Evolutionary conservation across 92 coral and sea anemone species (phyloP).

Genomic region (Porites cylindrica): DNA sequence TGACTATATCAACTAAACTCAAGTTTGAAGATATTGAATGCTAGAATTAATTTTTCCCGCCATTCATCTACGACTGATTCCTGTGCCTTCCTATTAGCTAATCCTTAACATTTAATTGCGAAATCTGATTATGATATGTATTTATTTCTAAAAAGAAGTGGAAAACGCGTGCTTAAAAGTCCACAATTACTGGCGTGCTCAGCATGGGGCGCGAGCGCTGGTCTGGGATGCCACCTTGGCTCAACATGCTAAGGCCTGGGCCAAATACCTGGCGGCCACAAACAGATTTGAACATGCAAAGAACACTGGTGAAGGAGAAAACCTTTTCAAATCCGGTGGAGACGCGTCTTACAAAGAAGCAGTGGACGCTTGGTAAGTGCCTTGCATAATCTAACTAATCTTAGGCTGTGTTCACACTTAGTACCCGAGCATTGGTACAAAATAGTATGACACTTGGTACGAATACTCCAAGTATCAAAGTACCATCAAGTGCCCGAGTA

Average conservation of each 20-base stretch:
- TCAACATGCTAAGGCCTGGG: constrained; percentile 42
- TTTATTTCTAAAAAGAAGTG: background rate
- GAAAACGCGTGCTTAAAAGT: constrained; percentile 32
- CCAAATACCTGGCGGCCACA: constrained; percentile 10
- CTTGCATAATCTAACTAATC: no score
- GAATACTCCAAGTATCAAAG: no score
- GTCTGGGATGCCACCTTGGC: constrained; percentile 37
- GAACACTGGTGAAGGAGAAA: constrained; percentile 44
- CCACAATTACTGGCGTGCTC: constrained; percentile 51
- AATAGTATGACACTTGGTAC: no score
- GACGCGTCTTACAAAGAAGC: constrained; percentile 22
- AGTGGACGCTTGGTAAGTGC: constrained; percentile 39
- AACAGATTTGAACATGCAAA: background rate
- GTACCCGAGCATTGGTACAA: no score
- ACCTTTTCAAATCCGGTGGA: background rate
- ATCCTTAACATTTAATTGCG: no score
- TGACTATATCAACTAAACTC: background rate
- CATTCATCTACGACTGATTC: no score
- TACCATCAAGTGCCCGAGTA: no score
- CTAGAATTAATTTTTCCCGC: background rate
- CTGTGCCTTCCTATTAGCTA: no score
- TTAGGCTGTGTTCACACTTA: no score
- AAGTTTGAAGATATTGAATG: background rate
- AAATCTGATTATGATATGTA: background rate
- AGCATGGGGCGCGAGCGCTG: constrained; percentile 17